phyloP scores from a whole-genome alignment of 2,797 vertebrate species.

The Cryptoblepharus egeriae region DNA sequence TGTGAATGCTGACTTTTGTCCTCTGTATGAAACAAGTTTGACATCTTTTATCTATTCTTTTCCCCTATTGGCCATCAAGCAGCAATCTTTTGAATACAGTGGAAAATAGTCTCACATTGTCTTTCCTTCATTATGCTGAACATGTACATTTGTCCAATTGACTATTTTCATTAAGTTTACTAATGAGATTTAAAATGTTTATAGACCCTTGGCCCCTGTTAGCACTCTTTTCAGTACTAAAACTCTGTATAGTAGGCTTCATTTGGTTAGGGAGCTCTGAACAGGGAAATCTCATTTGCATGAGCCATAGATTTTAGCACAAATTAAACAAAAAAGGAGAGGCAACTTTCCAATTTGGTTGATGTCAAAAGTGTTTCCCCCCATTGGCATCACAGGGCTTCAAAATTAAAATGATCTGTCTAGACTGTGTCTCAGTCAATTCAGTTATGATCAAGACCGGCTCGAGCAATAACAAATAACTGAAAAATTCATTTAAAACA shows the following conservation, averaged over 20 bases:
- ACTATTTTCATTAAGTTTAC: slow-evolving; percentile 6
- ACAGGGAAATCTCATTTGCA: slow-evolving; percentile 36
- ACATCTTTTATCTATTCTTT: not conserved
- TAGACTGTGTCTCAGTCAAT: slow-evolving; percentile 57
- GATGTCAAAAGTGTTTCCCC: slow-evolving; percentile 43
- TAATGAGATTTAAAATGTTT: slow-evolving; percentile 37
- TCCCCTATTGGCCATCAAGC: accelerated
- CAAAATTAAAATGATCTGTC: slow-evolving; percentile 50
- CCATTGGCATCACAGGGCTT: slow-evolving; percentile 44
- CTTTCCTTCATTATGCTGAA: not conserved
- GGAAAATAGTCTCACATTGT: not conserved
- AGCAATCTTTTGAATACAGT: not conserved
- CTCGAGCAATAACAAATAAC: slow-evolving; percentile 65
- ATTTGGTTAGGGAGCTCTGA: slow-evolving; percentile 45
- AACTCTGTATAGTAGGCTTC: slow-evolving; percentile 13
- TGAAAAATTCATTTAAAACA: slow-evolving; percentile 73
- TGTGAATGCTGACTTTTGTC: no score
- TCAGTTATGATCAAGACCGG: slow-evolving; percentile 62
- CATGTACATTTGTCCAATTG: slow-evolving; percentile 1
- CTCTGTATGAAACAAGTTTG: no score
- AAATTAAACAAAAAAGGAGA: not conserved
- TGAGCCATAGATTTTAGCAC: not conserved
- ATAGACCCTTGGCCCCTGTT: not conserved
- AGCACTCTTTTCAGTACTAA: slow-evolving; percentile 13
- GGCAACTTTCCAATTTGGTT: slow-evolving; percentile 31